A percentile compares a stretch with the other conserved stretches of the same genome.
phyloP scores from a whole-genome alignment of 2,888 invertebrate genomes.

The Bellardia pandia region DNA sequence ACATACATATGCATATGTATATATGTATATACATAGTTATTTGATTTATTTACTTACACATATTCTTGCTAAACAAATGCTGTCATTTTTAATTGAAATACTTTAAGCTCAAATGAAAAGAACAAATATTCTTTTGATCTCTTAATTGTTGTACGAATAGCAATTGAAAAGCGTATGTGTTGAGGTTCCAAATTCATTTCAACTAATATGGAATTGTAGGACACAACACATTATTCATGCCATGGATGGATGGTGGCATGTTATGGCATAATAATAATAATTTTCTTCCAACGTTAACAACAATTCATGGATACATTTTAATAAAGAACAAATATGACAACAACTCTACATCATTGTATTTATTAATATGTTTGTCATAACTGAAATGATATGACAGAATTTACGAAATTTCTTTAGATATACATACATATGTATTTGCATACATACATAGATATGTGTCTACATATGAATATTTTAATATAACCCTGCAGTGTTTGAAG shows the following conservation, averaged over 20 bases:
- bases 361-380: neutral
- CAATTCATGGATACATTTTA: conserved; percentile 32
- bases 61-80: conserved; percentile 27
- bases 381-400: neutral
- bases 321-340: conserved; percentile 28
- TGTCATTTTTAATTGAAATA: conserved; percentile 67
- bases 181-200: conserved; percentile 51
- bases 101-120: conserved; percentile 60
- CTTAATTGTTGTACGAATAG: conserved; percentile 62
- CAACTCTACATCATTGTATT: neutral
- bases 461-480: too few relatives aligned
- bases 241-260: neutral
- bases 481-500: too few relatives aligned
- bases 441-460: too few relatives aligned
- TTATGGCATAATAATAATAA: conserved; percentile 19
- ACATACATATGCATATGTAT: too few relatives aligned
- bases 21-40: neutral
- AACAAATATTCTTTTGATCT: conserved; percentile 63
- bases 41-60: conserved; percentile 52
- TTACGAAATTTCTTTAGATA: too few relatives aligned
- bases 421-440: too few relatives aligned
- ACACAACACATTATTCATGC: conserved; percentile 8
- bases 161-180: conserved; percentile 62
- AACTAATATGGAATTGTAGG: neutral
- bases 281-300: conserved; percentile 20